Base-by-base conservation (phyloP, 2,113 vertebrate genomes). In the Vimba vimba region DNA sequence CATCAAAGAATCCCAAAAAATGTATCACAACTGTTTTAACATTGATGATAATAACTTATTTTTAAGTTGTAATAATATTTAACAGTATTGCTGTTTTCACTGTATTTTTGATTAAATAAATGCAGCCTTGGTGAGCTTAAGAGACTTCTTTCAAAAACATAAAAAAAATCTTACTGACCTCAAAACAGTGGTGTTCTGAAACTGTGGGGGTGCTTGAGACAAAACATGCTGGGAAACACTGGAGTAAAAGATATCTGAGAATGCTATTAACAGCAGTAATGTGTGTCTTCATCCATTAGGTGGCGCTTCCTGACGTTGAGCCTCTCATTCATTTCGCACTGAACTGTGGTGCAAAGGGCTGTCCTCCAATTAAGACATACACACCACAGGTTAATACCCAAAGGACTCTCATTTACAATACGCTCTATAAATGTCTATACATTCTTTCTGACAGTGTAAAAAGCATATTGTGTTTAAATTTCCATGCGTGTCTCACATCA, bases 241-340 rank as follows among this genome's bases (percentile, higher is more conserved):
- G 57, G 57, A 60, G 57, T 11, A 60, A n/a, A 62, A 25, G 10
- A 25, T 12, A 17, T 43, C 36, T 23, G 66, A 9, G 68, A 71
- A 23, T 71, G 68, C 4, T 43, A 12, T n/a, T 43, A 71, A 43
- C 21, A 6, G 39, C 12, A 73, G 36, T 73, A 73, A 73, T 43
- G 43, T 75, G 55, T 86, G 69, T 79, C 85, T 6, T 79, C 11
- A 30, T 60, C 90, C 88, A 87, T 86, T 82, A 95, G 95, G 84
- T 94, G 90, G 95, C 95, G 1, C 93, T 96, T 55, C 93, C 93
- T 50, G 91, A 94, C 13, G 91, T 86, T 13, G 95, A 96, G 89
- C 95, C 95, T 17, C 93, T 95, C 17, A 93, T 96, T 89, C 95
- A 95, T 89, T 95, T 96, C 94, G 95, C 95, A 84, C 91, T 96